A percentile compares a stretch with the other conserved stretches of the same genome.
phyloP scores from a whole-genome alignment of 2,113 vertebrate genomes.

The Oryzias javanicus region DNA sequence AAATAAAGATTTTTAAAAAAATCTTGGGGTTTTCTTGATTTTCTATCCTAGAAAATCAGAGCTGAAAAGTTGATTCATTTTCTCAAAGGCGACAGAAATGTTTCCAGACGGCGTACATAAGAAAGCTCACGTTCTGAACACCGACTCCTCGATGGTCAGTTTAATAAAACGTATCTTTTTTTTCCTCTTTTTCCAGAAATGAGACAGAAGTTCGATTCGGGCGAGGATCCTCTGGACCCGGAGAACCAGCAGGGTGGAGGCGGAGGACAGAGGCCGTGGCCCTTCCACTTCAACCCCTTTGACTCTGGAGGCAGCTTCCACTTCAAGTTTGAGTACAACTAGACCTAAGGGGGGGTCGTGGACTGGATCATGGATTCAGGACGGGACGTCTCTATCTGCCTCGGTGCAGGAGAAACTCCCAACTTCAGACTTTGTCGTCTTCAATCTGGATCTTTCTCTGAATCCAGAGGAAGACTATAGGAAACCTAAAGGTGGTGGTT shows the following conservation, averaged over 20 bases:
- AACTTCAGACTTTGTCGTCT: conserved; percentile 3
- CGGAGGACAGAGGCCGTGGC: conserved; percentile 73
- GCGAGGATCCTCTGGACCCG: conserved; percentile 83
- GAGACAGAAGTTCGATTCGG: conserved; percentile 84
- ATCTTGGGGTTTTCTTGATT: no score
- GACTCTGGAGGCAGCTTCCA: conserved; percentile 82
- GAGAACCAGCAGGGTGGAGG: conserved; percentile 82
- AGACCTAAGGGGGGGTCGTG: conserved; percentile 35
- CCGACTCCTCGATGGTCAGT: no score
- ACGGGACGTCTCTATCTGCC: conserved; percentile 19
- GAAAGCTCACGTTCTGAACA: no score
- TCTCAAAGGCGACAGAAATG: no score
- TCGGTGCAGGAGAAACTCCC: conserved; percentile 18
- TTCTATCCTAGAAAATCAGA: no score
- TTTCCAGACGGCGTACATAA: no score
- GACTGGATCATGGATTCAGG: background rate
- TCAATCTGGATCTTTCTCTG: conserved; percentile 13
- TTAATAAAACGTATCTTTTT: no score
- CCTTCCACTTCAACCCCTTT: conserved; percentile 84
- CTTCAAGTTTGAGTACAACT: conserved; percentile 85
- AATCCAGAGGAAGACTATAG: conserved; percentile 8
- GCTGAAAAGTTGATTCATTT: no score
- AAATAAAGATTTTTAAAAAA: no score
- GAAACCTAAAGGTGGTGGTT: conserved; percentile 3
- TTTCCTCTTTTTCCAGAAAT: conserved; percentile 68